Evolutionary conservation across 1,140 invertebrate species (phyloP).

Genomic region (Propsilocerus akamusi): DNA sequence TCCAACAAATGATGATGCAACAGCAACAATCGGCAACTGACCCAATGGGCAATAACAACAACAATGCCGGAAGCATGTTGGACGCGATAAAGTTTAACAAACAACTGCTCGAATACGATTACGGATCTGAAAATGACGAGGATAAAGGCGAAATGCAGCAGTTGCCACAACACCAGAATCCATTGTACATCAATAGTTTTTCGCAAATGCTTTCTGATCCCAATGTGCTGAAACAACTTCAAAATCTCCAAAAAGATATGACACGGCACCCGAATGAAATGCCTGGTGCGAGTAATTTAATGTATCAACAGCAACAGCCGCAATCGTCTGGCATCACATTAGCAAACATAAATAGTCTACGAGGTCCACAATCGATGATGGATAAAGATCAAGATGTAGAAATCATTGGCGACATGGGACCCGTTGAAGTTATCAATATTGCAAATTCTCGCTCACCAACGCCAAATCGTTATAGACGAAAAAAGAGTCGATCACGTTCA

Average conservation of each 20-base stretch:
- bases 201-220: constrained; percentile 36
- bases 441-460: constrained; percentile 34
- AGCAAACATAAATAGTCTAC: constrained; percentile 17
- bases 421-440: constrained; percentile 39
- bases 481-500: constrained; percentile 27
- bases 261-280: not conserved
- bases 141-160: constrained; percentile 21
- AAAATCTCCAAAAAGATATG: constrained; percentile 6
- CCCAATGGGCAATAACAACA: constrained; percentile 14
- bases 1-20: constrained; percentile 35
- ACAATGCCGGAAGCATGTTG: constrained; percentile 12
- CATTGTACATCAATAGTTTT: constrained; percentile 19
- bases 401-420: constrained; percentile 22
- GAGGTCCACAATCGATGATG: constrained; percentile 15
- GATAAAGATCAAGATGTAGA: constrained; percentile 16
- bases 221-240: constrained; percentile 45
- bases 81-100: constrained; percentile 45
- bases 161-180: not conserved
- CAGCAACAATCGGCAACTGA: constrained; percentile 28
- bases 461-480: constrained; percentile 26
- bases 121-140: constrained; percentile 66
- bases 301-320: constrained; percentile 18
- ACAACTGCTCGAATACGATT: constrained; percentile 69
- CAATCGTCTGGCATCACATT: constrained; percentile 11
- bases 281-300: not conserved